Evolutionary conservation across 2,797 vertebrate genomes (phyloP).

Genomic region (Lateolabrax maculatus): DNA sequence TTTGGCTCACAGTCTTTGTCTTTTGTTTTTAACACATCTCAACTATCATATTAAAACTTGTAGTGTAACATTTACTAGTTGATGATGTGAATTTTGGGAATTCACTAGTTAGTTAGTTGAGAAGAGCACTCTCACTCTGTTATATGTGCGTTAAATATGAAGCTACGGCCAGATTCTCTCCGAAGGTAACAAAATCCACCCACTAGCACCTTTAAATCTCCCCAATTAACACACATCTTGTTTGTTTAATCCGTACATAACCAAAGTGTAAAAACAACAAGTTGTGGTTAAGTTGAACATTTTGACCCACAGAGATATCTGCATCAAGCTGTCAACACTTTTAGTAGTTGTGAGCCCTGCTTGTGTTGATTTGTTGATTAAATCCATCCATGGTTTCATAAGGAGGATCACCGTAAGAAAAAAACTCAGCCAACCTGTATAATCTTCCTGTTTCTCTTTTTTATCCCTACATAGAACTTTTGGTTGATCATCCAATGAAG

Average conservation of each 20-base stretch:
- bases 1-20: not conserved
- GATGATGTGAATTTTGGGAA: not conserved
- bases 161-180: too few relatives aligned
- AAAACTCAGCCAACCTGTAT: too few relatives aligned
- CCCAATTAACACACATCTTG: too few relatives aligned
- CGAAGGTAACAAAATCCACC: too few relatives aligned
- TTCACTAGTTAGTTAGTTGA: not conserved
- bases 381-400: too few relatives aligned
- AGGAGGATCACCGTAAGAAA: too few relatives aligned
- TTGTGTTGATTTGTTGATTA: not conserved
- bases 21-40: not conserved
- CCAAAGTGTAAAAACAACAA: not conserved
- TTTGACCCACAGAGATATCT: too few relatives aligned
- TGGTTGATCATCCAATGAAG: constrained; percentile 36
- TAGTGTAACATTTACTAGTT: not conserved
- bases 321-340: too few relatives aligned
- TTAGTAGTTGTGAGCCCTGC: too few relatives aligned
- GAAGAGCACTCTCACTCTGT: too few relatives aligned
- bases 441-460: not conserved
- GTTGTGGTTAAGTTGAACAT: not conserved
- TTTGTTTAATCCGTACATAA: not conserved
- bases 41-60: not conserved
- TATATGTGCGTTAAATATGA: not conserved
- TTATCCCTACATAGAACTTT: constrained; percentile 29
- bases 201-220: too few relatives aligned